Percentiles rank a stretch among this genome's conserved stretches.
Conservation (phyloP, 2,113 vertebrate genomes). For the Phycodurus eques region DNA sequence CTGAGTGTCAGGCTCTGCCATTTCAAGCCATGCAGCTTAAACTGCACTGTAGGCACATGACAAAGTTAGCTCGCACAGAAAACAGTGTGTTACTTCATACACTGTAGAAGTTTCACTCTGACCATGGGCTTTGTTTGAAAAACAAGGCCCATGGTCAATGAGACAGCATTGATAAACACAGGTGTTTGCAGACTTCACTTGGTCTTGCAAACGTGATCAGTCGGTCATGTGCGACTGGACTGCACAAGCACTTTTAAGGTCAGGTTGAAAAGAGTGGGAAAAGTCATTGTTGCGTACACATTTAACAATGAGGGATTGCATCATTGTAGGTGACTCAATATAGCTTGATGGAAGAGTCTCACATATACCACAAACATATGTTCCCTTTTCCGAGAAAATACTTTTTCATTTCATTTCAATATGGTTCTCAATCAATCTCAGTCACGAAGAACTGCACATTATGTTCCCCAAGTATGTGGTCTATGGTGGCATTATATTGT, state of each 20-base stretch:
- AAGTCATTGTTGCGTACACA: not conserved
- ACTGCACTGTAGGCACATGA: slow-evolving; percentile 31
- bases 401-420: not conserved
- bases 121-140: slow-evolving; percentile 3
- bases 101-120: not conserved
- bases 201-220: slow-evolving; percentile 23
- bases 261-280: not conserved
- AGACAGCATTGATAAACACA: slow-evolving; percentile 28
- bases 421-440: not conserved
- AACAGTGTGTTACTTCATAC: slow-evolving; percentile 34
- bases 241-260: not conserved
- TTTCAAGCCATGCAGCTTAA: not conserved
- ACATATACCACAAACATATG: not conserved
- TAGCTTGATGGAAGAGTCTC: not conserved
- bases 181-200: slow-evolving; percentile 4
- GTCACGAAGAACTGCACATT: not conserved
- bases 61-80: slow-evolving; percentile 7
- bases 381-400: not conserved
- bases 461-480: not conserved
- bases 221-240: not conserved
- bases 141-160: no score
- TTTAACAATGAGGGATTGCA: not conserved
- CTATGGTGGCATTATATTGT: not conserved
- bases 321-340: not conserved
- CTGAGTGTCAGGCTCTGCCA: not conserved